These are phyloP conservation scores for Astur gentilis DNA, from an alignment of 2,113 vertebrate species.

Conservation along the genomic window DNA sequence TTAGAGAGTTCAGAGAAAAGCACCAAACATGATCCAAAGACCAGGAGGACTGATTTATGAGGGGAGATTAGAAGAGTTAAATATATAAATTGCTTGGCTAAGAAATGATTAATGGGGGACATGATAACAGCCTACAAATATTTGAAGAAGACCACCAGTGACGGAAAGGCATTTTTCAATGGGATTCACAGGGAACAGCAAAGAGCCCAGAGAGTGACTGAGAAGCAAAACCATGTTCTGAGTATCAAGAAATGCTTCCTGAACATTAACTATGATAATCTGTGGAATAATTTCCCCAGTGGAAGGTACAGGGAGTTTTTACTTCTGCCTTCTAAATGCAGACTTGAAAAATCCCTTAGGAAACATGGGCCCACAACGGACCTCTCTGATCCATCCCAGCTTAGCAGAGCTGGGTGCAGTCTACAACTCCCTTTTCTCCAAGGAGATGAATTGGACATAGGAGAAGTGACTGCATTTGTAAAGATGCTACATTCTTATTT, in stretches of 20 bases:
- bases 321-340: neutral
- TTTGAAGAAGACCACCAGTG: neutral
- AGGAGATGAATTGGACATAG: neutral
- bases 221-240: neutral
- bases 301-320: neutral
- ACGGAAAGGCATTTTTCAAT: constrained; percentile 14
- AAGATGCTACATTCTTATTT: neutral
- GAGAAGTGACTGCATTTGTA: neutral
- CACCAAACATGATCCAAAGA: constrained; percentile 14
- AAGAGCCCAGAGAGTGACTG: neutral
- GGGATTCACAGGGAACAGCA: neutral
- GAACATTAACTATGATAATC: neutral
- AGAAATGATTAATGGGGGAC: constrained; percentile 22
- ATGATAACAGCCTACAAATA: constrained; percentile 13
- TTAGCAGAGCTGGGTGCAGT: neutral
- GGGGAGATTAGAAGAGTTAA: constrained; percentile 16
- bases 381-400: neutral
- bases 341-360: neutral
- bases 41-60: constrained; percentile 14
- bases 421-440: neutral
- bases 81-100: constrained; percentile 18
- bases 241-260: neutral
- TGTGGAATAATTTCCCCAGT: neutral
- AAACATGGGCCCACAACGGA: neutral
- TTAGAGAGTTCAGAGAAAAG: constrained; percentile 15